These are phyloP conservation scores for Apamea epomidion DNA, from an alignment of 2,888 invertebrate species.

Conservation along the genomic window DNA sequence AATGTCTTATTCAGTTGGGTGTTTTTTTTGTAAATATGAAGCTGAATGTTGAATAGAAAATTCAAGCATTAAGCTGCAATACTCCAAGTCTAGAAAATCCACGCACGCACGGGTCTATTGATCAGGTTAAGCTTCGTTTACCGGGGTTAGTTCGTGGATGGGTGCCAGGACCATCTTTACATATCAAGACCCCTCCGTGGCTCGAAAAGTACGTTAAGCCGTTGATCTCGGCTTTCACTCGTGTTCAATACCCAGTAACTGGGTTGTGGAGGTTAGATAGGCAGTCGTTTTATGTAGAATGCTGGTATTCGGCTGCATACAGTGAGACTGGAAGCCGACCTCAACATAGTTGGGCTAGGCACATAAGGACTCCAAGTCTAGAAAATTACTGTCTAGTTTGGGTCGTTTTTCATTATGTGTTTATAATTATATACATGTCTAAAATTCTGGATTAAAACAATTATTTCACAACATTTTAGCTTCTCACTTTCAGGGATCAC, in stretches of 20 bases:
- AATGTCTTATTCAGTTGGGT: neutral
- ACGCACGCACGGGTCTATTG: neutral
- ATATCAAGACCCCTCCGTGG: neutral
- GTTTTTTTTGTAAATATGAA: neutral
- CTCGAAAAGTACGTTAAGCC: neutral
- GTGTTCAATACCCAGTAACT: neutral
- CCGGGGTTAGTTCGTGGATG: neutral
- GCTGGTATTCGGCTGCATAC: neutral
- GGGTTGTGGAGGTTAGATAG: neutral
- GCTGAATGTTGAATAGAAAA: neutral
- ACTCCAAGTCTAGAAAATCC: neutral
- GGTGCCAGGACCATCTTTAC: neutral
- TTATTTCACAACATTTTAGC: neutral
- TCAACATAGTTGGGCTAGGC: neutral
- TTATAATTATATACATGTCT: neutral
- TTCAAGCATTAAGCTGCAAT: no score
- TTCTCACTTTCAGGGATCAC: neutral
- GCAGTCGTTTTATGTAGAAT: neutral
- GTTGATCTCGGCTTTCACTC: neutral
- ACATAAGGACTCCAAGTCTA: neutral
- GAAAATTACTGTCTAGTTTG: neutral
- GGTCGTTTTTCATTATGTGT: no score
- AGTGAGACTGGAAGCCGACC: neutral
- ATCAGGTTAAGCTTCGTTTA: neutral
- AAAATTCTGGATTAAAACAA: neutral